Evolutionary conservation across 2,888 invertebrate genomes (phyloP).

Genomic region (Heliconius ethilla): DNA sequence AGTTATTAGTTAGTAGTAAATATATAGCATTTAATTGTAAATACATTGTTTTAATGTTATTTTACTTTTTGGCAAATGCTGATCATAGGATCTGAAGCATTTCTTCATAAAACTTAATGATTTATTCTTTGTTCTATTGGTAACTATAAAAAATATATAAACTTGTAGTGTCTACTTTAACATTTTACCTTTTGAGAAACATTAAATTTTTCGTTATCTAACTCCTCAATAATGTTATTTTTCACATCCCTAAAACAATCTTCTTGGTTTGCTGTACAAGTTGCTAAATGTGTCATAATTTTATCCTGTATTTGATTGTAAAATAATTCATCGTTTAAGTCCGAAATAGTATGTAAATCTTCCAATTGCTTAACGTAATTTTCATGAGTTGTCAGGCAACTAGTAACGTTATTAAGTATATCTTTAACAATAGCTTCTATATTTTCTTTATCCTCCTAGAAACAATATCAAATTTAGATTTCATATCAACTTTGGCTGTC

Average conservation of each 20-base stretch:
- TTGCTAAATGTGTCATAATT: conserved; percentile 1
- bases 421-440: conserved; percentile 51
- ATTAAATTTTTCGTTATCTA: conserved; percentile 49
- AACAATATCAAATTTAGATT: conserved; percentile 34
- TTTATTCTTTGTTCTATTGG: not conserved
- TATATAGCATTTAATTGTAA: not conserved
- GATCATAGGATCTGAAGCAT: not conserved
- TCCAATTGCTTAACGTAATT: conserved; percentile 43
- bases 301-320: conserved; percentile 21
- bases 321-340: conserved; percentile 21
- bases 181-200: conserved; percentile 52
- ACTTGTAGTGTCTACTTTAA: not conserved
- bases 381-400: conserved; percentile 53
- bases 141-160: not conserved
- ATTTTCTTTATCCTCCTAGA: conserved; percentile 52
- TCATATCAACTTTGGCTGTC: too few relatives aligned
- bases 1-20: not conserved
- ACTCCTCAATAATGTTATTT: conserved; percentile 50
- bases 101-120: not conserved
- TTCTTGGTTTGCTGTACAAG: conserved; percentile 23
- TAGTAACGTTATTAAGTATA: conserved; percentile 49
- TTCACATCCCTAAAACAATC: conserved; percentile 47
- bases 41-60: not conserved
- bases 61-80: not conserved
- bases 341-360: conserved; percentile 4